phyloP scores from a whole-genome alignment of 2,113 vertebrate genomes.

The Gracilinanus agilis region DNA sequence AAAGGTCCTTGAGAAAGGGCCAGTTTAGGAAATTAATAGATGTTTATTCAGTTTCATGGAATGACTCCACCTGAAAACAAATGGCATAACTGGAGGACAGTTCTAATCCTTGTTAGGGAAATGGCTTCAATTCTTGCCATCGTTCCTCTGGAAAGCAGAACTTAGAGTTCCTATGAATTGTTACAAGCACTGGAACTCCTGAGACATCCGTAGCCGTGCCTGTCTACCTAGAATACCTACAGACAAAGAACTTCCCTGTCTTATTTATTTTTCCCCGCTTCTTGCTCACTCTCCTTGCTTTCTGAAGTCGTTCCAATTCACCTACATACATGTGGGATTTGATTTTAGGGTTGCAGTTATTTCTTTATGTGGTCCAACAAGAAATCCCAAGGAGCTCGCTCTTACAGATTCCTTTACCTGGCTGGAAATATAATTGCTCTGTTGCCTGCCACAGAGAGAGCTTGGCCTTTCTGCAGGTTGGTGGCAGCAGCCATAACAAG shows the following conservation, averaged over 20 bases:
- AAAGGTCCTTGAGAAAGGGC: not conserved
- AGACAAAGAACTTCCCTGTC: not conserved
- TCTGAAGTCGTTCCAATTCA: not conserved
- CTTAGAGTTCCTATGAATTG: not conserved
- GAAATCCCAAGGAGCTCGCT: not conserved
- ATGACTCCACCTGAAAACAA: not conserved
- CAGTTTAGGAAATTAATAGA: not conserved
- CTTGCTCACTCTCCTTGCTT: not conserved
- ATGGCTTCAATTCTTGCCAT: not conserved
- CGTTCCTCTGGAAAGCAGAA: not conserved
- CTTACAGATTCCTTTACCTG: not conserved
- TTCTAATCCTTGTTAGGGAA: not conserved
- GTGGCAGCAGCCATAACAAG: slow-evolving; percentile 40
- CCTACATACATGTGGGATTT: not conserved
- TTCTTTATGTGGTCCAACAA: slow-evolving; percentile 25
- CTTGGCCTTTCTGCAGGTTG: not conserved
- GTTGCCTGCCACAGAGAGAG: not conserved
- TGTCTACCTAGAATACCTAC: slow-evolving; percentile 10
- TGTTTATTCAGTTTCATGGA: not conserved
- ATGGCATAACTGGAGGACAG: not conserved
- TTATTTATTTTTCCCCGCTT: slow-evolving; percentile 18
- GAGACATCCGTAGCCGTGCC: not conserved
- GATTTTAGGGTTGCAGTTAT: not conserved
- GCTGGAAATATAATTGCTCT: not conserved
- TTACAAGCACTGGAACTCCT: not conserved